Base-by-base conservation (phyloP, 2,888 invertebrate genomes). In the Dromius quadrimaculatus region DNA sequence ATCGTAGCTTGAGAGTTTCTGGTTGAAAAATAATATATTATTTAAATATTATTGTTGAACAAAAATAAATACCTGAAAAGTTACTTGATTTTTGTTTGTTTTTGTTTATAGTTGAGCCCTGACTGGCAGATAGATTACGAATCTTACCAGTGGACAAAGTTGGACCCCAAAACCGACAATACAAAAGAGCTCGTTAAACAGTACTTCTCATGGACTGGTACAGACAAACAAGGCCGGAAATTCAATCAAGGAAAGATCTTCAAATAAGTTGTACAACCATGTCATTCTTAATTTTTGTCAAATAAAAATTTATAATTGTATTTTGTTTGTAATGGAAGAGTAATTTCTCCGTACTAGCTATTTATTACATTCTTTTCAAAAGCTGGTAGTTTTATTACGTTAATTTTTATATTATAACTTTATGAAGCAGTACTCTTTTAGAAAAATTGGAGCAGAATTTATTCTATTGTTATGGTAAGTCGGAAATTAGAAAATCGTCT, bases 181-280 rank as follows among this genome's bases (percentile, higher is more conserved):
- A 95, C 96, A 65, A 97, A 95, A 86, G 87, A 91, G 76, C 82
- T 96, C 69, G 94, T 98, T 9, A 85, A 89, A 74, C 91, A 96
- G 78, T 98, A 97, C 85, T 92, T 98, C 84, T 88, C 92, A 43
- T 97, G 96, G 96, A 86, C 87, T 76, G 97, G 97, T 73, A 82
- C 86, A 15, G 95, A 98, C 83, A 93, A 92, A 81, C 83, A 87
- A 62, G 98, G 96, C 71, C 93, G 97, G 81, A 88, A 90, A 81
- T 97, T 98, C 88, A 97, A 97, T 86, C 96, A 98, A 87, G 99
- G 98, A 84, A 99, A 99, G 87, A 93, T 98, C 84, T 99, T 98
- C 88, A 99, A 99, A 87, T 99, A 89, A 88, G 80, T 70, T 50
- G 28, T 59, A 22, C 5, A 34, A 45, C 28, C 38, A 36, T 41